Conservation (phyloP, 2,113 vertebrate genomes). For the Cochlearius cochlearius region DNA sequence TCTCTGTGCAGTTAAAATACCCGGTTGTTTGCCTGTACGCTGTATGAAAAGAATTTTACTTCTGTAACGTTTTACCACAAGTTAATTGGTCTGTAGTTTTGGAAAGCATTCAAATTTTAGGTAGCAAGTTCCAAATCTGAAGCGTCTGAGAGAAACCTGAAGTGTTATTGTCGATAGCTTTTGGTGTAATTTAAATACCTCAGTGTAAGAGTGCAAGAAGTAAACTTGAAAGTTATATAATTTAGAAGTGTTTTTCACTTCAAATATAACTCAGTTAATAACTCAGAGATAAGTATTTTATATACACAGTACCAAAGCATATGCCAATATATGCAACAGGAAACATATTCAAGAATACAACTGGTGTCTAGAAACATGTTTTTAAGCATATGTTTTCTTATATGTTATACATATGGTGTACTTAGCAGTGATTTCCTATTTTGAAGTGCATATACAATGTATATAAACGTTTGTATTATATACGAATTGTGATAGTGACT, state of each 20-base stretch:
- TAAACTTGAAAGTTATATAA: neutral
- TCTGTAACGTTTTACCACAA: neutral
- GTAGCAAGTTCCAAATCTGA: neutral
- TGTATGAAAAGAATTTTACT: neutral
- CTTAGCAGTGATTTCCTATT: neutral
- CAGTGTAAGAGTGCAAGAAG: neutral
- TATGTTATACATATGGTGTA: slow-evolving; percentile 52
- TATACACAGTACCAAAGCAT: neutral
- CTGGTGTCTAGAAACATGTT: neutral
- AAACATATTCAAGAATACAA: neutral
- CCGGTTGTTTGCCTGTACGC: neutral
- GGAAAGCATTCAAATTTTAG: neutral
- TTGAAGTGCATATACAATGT: neutral
- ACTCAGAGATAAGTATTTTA: neutral
- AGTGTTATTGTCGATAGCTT: neutral
- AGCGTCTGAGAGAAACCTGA: neutral
- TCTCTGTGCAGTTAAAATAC: neutral
- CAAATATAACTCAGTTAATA: neutral
- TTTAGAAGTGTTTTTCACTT: neutral
- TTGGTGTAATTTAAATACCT: neutral
- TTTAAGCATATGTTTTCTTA: neutral
- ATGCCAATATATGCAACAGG: neutral
- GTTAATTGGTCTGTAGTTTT: neutral
- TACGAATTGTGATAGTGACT: neutral
- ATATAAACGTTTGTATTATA: neutral